phyloP scores from a whole-genome alignment of 2,113 vertebrate species.

The Xiphophorus hellerii region DNA sequence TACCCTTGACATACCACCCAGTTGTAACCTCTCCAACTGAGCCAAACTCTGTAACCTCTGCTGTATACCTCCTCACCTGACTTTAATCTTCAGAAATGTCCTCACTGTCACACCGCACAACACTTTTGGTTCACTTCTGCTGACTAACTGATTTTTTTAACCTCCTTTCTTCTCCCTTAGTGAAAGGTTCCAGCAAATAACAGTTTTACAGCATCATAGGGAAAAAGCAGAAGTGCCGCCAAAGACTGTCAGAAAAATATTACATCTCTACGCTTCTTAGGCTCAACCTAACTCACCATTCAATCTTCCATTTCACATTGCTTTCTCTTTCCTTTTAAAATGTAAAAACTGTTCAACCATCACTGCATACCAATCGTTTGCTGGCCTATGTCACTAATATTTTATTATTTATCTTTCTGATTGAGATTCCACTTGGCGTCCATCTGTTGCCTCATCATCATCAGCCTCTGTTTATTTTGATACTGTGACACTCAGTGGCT shows the following conservation, averaged over 20 bases:
- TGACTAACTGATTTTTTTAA: constrained; percentile 42
- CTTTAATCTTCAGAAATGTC: constrained; percentile 14
- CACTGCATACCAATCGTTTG: constrained; percentile 4
- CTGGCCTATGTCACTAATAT: constrained; percentile 2
- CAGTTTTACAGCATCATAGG: constrained; percentile 55
- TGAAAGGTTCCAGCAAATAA: constrained; percentile 78
- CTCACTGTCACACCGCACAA: constrained; percentile 1
- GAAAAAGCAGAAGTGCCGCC: constrained; percentile 68
- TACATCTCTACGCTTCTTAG: constrained; percentile 49
- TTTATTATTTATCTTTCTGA: background rate
- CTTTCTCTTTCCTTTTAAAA: constrained; percentile 8
- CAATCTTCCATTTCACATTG: constrained; percentile 14
- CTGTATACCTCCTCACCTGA: background rate
- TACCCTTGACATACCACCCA: constrained; percentile 52
- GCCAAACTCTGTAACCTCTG: constrained; percentile 16
- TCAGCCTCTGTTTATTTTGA: constrained; percentile 45
- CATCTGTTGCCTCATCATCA: constrained; percentile 21
- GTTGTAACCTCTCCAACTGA: constrained; percentile 20
- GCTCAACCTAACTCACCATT: constrained; percentile 52
- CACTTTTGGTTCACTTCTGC: background rate
- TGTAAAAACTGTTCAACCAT: constrained; percentile 44
- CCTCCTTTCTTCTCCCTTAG: constrained; percentile 51
- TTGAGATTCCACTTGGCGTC: background rate
- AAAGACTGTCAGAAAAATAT: constrained; percentile 67
- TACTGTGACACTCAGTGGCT: constrained; percentile 31